Conservation (phyloP, 2,797 vertebrate genomes). For the Masticophis lateralis region DNA sequence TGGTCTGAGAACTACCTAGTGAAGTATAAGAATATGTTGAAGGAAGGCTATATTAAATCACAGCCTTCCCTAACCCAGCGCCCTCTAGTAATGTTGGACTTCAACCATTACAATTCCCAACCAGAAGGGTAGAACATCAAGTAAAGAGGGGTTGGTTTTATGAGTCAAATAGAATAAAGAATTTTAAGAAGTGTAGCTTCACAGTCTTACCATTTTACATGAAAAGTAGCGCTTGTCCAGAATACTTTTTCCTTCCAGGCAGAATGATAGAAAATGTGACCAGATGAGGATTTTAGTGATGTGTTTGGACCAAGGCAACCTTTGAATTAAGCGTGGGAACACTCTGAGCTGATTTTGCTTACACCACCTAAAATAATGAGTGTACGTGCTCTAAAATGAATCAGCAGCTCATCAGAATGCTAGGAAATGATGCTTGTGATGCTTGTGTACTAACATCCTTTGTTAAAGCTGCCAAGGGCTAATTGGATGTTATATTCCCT, state of each 20-base stretch:
- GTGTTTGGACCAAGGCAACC: background rate
- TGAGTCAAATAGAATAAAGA: background rate
- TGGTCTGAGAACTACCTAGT: background rate
- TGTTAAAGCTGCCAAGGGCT: background rate
- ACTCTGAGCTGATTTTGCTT: background rate
- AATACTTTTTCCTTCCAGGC: background rate
- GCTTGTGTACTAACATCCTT: background rate
- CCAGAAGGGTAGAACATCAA: background rate
- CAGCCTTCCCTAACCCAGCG: background rate
- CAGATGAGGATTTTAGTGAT: background rate
- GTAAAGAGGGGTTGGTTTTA: background rate
- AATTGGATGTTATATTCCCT: slow-evolving; percentile 10
- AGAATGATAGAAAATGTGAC: background rate
- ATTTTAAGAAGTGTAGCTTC: background rate
- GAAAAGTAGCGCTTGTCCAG: background rate
- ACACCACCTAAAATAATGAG: background rate
- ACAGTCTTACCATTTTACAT: background rate
- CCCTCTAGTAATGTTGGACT: background rate
- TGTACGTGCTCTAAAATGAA: background rate
- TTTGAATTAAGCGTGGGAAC: background rate
- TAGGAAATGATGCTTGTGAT: background rate
- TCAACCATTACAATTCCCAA: background rate
- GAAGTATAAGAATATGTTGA: background rate
- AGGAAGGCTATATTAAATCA: background rate
- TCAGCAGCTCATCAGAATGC: background rate